These are phyloP conservation scores for Apolygus lucorum DNA, from an alignment of 1,140 invertebrate genomes.

Conservation along the genomic window DNA sequence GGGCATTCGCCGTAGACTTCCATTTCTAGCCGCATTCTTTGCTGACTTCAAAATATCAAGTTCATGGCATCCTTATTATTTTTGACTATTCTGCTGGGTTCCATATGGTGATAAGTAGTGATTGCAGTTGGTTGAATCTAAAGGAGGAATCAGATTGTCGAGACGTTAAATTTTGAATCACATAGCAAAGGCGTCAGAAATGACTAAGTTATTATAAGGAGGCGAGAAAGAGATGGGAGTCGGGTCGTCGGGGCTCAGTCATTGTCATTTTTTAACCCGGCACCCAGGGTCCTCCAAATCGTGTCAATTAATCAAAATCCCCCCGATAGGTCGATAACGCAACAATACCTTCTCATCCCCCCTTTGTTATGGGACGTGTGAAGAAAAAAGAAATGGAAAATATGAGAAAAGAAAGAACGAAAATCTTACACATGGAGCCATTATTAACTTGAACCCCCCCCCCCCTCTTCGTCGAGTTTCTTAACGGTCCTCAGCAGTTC, in stretches of 20 bases:
- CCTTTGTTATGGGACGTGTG: not conserved
- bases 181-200: too few species aligned
- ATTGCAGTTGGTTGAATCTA: too few species aligned
- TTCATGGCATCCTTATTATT: too few species aligned
- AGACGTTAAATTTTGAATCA: too few species aligned
- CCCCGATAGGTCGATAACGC: slow-evolving; percentile 13
- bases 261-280: slow-evolving; percentile 2
- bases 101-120: too few species aligned
- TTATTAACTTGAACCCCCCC: slow-evolving; percentile 3
- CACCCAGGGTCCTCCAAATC: slow-evolving; percentile 1
- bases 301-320: slow-evolving; percentile 15
- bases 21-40: too few species aligned
- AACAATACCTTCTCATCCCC: slow-evolving; percentile 4
- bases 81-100: too few species aligned
- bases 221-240: too few species aligned
- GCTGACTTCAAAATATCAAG: too few species aligned
- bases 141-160: too few species aligned
- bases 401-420: slow-evolving; percentile 9
- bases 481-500: not conserved
- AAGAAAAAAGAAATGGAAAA: slow-evolving; percentile 14
- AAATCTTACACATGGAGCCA: not conserved
- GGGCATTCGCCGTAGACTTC: too few species aligned
- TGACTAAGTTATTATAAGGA: too few species aligned
- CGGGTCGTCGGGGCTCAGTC: slow-evolving; percentile 6
- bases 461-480: not conserved